Evolutionary conservation across 2,113 vertebrate genomes (phyloP).

Genomic region (Prolemur simus): DNA sequence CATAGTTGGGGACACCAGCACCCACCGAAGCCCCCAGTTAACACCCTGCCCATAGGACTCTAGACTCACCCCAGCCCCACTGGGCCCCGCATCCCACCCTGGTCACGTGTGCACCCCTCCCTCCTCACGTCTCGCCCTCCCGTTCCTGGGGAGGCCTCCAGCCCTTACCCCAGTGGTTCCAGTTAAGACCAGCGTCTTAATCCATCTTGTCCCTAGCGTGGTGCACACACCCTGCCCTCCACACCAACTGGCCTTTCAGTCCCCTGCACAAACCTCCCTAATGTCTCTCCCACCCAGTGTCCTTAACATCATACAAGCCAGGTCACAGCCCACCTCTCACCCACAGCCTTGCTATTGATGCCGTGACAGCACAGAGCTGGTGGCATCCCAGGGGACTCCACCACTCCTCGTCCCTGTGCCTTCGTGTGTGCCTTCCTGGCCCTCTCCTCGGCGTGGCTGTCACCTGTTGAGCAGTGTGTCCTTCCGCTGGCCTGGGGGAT

Average conservation of each 20-base stretch:
- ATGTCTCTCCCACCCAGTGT: neutral
- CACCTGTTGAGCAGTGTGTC: neutral
- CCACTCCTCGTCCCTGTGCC: neutral
- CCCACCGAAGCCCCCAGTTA: neutral
- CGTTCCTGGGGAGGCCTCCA: neutral
- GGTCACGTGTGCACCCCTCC: rapidly evolving
- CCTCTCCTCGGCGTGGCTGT: neutral
- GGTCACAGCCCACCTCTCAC: neutral
- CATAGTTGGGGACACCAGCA: neutral
- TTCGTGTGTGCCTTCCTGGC: neutral
- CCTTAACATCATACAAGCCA: neutral
- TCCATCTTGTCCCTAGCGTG: no score
- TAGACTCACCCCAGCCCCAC: no score
- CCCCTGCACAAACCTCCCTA: neutral
- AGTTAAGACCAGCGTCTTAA: neutral
- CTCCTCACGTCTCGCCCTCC: neutral
- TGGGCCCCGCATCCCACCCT: neutral
- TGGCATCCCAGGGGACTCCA: neutral
- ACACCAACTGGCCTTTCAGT: neutral
- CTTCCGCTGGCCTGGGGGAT: neutral
- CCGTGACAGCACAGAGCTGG: neutral
- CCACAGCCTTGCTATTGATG: rapidly evolving
- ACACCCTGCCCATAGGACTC: neutral
- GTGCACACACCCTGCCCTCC: no score
- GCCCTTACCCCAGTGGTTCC: neutral